Conservation (phyloP, 1,140 invertebrate species). For the Triops cancriformis region DNA sequence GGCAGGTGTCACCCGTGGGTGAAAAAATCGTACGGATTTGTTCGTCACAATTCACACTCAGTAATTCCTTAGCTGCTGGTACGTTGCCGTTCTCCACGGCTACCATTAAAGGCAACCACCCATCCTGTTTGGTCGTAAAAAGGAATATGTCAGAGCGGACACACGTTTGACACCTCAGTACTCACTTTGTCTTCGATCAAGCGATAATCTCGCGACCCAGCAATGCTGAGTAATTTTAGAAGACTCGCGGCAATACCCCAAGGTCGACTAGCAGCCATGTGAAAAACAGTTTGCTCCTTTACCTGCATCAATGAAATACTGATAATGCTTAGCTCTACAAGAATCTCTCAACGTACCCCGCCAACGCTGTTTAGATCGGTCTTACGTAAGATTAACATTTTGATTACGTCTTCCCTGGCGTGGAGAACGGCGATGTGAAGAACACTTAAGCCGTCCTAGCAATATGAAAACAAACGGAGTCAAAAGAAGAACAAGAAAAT, state of each 20-base stretch:
- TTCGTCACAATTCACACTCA: constrained; percentile 60
- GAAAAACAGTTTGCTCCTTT: constrained; percentile 74
- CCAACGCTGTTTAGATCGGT: constrained; percentile 85
- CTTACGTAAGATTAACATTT: constrained; percentile 74
- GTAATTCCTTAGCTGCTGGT: constrained; percentile 80
- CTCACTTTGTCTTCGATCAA: constrained; percentile 73
- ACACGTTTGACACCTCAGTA: neutral
- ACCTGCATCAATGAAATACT: constrained; percentile 36
- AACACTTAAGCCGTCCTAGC: constrained; percentile 87
- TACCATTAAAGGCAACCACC: constrained; percentile 83
- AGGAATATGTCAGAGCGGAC: no score
- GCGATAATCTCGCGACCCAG: constrained; percentile 78
- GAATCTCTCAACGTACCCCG: constrained; percentile 58
- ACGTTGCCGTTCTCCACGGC: constrained; percentile 89
- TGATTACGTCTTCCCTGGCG: constrained; percentile 89
- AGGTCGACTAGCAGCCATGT: constrained; percentile 79
- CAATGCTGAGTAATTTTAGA: constrained; percentile 67
- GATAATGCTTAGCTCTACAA: neutral
- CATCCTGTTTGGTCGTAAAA: no score
- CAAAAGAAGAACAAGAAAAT: no score
- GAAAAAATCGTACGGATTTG: constrained; percentile 65
- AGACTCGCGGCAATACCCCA: constrained; percentile 83
- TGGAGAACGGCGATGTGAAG: constrained; percentile 87
- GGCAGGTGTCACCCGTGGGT: constrained; percentile 62
- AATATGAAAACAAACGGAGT: constrained; percentile 33